Evolutionary conservation across 1,140 invertebrate genomes (phyloP), one percentile per base, ranked within the genome.

Genomic region (Cyclina sinensis): DNA sequence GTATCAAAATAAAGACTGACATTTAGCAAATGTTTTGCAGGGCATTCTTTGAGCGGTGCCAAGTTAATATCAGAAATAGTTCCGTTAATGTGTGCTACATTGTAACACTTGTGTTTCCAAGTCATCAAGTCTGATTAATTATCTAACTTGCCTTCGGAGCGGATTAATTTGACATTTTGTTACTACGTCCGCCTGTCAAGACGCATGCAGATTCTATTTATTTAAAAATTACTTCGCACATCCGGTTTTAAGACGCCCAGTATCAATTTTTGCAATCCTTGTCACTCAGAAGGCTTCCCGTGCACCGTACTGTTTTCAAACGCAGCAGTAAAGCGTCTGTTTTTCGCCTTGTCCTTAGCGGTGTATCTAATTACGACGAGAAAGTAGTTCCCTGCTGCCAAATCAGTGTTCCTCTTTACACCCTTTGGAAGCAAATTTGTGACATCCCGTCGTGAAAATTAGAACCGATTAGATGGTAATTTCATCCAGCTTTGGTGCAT

Each of bases 391-490:
- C 37, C 21, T 16, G 62, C n/a, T 83, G 81, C 81, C 81, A 68
- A 83, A 83, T 9, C 24, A 24, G 5, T 76, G 4, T 3, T 1
- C 39, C 16, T 78, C 27, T 30, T 32, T 78, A 14, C 30, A 51
- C 39, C 70, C 2, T 84, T 54, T 35, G 27, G 7, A 73, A 57
- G 35, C n/a, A 54, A 54, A 48, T 46, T 16, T 70, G 82, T 54
- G 65, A 73, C 39, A 48, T 74, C 82, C 65, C 48, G 82, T 68
- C 4, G 82, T 0, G 82, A 73, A 83, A 84, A 84, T 84, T 84
- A 84, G 82, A 48, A 21, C 46, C 24, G 82, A 84, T 84, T 84
- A 84, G 82, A 35, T 84, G 82, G 82, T 84, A 84, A 73, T 73
- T 84, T 84, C 32, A 70, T 30, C 18, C 62, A 51, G 65, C 30